These are phyloP conservation scores for Willowsia nigromaculata DNA, from an alignment of 2,888 invertebrate species.

Conservation along the genomic window DNA sequence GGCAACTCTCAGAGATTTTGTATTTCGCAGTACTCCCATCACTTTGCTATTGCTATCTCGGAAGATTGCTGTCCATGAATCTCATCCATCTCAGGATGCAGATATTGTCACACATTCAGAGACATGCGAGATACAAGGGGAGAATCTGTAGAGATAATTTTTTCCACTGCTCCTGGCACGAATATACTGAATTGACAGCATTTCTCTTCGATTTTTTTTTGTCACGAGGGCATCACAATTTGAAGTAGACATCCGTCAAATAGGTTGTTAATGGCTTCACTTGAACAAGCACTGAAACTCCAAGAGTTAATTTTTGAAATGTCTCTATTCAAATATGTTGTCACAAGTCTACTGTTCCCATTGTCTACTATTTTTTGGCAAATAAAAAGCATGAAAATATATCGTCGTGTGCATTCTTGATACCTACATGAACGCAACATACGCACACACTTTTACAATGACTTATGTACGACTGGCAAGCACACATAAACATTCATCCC, in stretches of 20 bases:
- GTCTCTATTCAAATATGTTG: neutral
- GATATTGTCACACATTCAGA: too few species aligned
- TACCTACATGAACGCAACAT: neutral
- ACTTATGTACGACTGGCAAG: neutral
- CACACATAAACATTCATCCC: neutral
- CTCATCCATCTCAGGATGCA: too few species aligned
- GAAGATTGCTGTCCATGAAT: too few species aligned
- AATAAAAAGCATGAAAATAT: too few species aligned
- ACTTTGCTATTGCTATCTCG: too few species aligned
- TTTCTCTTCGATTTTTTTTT: too few species aligned
- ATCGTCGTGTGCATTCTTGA: neutral
- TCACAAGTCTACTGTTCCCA: neutral
- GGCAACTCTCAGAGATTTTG: neutral
- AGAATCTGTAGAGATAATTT: neutral
- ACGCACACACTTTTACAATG: neutral
- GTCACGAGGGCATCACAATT: neutral
- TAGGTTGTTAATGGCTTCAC: neutral
- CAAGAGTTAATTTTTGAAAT: too few species aligned
- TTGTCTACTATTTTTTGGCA: too few species aligned
- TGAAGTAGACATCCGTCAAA: slow-evolving; percentile 2
- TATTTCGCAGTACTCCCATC: too few species aligned
- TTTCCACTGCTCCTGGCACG: neutral
- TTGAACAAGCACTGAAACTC: neutral
- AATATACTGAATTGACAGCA: neutral
- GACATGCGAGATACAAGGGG: too few species aligned